Percentiles rank a stretch among this genome's conserved stretches.
Conservation (phyloP, 1,140 invertebrate genomes). For the Heliconius congener region DNA sequence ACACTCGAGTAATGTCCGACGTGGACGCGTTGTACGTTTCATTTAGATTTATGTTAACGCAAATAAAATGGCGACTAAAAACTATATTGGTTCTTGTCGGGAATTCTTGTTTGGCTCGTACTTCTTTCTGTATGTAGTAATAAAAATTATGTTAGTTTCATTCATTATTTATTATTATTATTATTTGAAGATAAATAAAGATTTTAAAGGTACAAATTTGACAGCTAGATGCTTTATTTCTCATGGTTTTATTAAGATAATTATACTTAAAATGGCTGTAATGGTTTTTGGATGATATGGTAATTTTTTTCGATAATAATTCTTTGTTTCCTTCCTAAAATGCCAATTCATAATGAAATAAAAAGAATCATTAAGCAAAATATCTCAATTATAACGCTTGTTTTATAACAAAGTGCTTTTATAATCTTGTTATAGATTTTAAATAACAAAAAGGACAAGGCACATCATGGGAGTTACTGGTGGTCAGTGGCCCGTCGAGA, state of each 20-base stretch:
- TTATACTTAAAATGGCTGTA: neutral
- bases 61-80: slow-evolving; percentile 11
- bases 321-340: no score
- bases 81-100: slow-evolving; percentile 4
- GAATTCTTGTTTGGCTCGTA: neutral
- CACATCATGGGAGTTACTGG: slow-evolving; percentile 15
- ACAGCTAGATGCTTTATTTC: neutral
- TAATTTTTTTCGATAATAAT: no score
- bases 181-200: neutral
- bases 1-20: slow-evolving; percentile 8
- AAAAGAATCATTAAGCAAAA: neutral
- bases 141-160: neutral
- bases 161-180: neutral
- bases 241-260: neutral
- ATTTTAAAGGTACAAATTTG: neutral
- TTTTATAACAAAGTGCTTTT: slow-evolving; percentile 5
- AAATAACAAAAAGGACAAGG: slow-evolving; percentile 11
- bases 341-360: neutral
- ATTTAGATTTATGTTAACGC: slow-evolving; percentile 12
- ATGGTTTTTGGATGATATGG: no score
- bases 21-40: slow-evolving; percentile 2
- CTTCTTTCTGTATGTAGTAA: neutral
- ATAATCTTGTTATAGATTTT: slow-evolving; percentile 14
- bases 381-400: neutral
- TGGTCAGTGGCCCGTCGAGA: slow-evolving; percentile 30